Percentiles rank a stretch among this genome's conserved stretches.
phyloP scores from a whole-genome alignment of 2,113 vertebrate genomes.

The Ivindomyrus marchei region DNA sequence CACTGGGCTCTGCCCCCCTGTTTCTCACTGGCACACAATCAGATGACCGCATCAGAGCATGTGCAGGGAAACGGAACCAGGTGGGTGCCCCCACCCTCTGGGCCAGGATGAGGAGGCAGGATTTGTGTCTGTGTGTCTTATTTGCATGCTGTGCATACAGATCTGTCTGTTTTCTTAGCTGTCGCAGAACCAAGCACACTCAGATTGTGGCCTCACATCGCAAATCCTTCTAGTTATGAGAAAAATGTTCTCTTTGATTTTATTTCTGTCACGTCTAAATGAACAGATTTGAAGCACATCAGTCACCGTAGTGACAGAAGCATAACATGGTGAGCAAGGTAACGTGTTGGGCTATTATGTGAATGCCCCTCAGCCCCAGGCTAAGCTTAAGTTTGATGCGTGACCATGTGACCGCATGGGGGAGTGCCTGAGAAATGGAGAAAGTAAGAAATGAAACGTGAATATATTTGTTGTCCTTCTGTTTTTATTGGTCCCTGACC shows the following conservation, averaged over 20 bases:
- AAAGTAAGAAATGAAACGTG: not conserved
- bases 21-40: not conserved
- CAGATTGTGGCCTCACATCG: not conserved
- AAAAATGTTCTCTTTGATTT: not conserved
- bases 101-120: not conserved
- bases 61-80: not conserved
- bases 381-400: not conserved
- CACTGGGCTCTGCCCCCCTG: not conserved
- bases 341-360: not conserved
- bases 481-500: not conserved
- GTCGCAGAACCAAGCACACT: not conserved
- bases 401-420: not conserved
- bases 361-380: not conserved
- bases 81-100: not conserved
- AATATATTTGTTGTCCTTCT: not conserved
- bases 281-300: not conserved
- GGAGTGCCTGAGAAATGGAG: not conserved
- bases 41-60: not conserved
- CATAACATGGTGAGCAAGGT: not conserved
- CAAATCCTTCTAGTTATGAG: not conserved
- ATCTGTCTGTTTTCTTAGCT: not conserved
- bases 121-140: not conserved
- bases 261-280: not conserved
- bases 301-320: not conserved
- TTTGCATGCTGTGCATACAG: not conserved